Evolutionary conservation across 1,140 invertebrate species (phyloP), one percentile per base, ranked within the genome.

Genomic region (Drosophila albomicans): DNA sequence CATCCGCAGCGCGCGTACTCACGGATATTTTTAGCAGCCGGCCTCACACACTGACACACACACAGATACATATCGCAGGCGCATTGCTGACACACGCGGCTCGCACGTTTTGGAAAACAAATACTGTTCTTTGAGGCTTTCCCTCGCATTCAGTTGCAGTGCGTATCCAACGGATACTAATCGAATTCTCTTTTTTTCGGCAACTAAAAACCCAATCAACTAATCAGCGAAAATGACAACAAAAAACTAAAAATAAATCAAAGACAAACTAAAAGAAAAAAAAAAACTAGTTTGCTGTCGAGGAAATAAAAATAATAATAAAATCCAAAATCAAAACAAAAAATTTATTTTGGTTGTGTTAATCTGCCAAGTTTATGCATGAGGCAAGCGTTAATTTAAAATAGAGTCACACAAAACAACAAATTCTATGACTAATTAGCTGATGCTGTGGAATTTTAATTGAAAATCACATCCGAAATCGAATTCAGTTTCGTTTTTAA

Each of bases 11-110:
- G 68, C 75, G 84, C 85, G 81, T 66, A 84, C 85, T 89, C 85
- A 89, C 87, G 82, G 84, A 87, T 87, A 87, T 87, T 87, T 87
- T 84, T 87, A 87, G 84, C 84, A 84, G 64, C 84, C 84, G 84
- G 84, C 79, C 84, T 78, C 82, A 86, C 82, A 78, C 63, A 72
- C 13, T 45, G 16, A 32, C 57, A 38, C 67, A 66, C 43, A 43
- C 61, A 43, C 32, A 49, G 20, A 64, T 46, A 62, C 58, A 52
- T 5, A 51, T 59, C 67, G 25, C 43, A 16, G 38, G 43, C 51
- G 49, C 25, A 58, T 30, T 51, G 65, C 80, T 51, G 80, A 88
- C 82, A 88, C 84, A 87, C 82, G 82, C 84, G 84, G 82, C 80
- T 82, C 82, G 70, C 84, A 87, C 84, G 84, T 87, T 87, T 87